A percentile compares a stretch with the other conserved stretches of the same genome.
These are phyloP conservation scores for Oxyruncus cristatus DNA, from an alignment of 2,113 vertebrate genomes.

Conservation along the genomic window DNA sequence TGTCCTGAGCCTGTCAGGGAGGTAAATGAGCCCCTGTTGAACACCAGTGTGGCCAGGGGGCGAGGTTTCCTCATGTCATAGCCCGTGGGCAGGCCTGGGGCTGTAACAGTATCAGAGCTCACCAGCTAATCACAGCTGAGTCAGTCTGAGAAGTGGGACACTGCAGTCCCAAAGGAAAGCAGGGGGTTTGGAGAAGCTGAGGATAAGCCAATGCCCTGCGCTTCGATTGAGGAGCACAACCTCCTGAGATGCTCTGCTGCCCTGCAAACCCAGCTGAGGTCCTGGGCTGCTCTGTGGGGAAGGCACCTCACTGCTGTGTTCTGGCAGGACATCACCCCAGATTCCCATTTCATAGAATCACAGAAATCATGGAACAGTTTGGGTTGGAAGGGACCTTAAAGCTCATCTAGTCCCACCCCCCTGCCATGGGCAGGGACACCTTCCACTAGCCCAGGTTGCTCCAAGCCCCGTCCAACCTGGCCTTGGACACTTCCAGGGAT, in stretches of 20 bases:
- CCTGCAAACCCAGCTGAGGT: background rate
- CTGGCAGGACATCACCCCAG: background rate
- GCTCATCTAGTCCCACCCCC: background rate
- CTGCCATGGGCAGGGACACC: background rate
- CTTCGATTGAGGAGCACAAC: background rate
- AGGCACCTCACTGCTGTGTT: background rate
- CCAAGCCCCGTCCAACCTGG: rapidly evolving
- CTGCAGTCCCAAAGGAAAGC: background rate
- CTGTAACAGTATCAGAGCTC: background rate
- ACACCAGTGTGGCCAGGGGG: rapidly evolving
- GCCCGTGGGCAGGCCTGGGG: background rate
- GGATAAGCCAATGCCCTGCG: background rate
- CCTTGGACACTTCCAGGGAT: background rate
- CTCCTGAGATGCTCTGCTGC: background rate
- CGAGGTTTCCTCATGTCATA: background rate
- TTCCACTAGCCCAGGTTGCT: background rate
- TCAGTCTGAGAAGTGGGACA: background rate
- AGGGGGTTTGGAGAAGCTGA: background rate
- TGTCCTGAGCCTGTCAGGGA: background rate
- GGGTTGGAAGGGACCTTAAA: background rate
- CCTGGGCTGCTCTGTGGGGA: background rate
- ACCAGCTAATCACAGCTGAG: background rate
- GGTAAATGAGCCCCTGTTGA: background rate
- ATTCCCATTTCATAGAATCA: background rate
- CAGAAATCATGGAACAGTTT: background rate